phyloP scores from a whole-genome alignment of 2,888 invertebrate genomes.

The Nasonovia ribisnigri region DNA sequence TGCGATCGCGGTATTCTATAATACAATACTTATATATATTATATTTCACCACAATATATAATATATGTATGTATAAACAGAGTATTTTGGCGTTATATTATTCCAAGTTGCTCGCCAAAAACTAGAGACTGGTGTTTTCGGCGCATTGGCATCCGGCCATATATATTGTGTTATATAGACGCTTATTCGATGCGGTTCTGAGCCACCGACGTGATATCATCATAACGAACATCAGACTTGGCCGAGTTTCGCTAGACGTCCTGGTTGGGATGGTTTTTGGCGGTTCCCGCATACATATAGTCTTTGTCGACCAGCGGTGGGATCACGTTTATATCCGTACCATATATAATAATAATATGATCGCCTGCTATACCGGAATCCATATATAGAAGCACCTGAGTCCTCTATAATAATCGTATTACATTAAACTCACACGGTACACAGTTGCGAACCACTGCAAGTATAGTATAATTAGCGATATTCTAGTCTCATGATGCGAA shows the following conservation, averaged over 20 bases:
- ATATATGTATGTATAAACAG: not conserved
- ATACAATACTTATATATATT: not conserved
- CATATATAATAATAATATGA: not conserved
- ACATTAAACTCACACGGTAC: no score
- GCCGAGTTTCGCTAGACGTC: not conserved
- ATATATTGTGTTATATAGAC: not conserved
- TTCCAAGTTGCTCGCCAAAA: slow-evolving; percentile 36
- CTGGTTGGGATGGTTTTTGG: not conserved
- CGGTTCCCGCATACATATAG: not conserved
- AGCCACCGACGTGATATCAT: not conserved
- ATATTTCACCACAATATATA: not conserved
- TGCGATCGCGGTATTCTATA: not conserved
- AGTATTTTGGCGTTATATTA: slow-evolving; percentile 15
- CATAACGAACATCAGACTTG: not conserved
- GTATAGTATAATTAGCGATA: no score
- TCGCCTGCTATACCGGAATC: not conserved
- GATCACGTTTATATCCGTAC: not conserved
- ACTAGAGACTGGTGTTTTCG: not conserved
- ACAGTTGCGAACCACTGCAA: no score
- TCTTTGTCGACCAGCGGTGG: not conserved
- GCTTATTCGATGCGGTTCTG: not conserved
- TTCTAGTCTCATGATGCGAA: not conserved
- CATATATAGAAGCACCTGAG: not conserved
- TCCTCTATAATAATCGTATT: no score
- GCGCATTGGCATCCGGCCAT: slow-evolving; percentile 10